A percentile compares a stretch with the other conserved stretches of the same genome.
Evolutionary conservation across 2,797 vertebrate genomes (phyloP).

Genomic region (Spondyliosoma cantharus): DNA sequence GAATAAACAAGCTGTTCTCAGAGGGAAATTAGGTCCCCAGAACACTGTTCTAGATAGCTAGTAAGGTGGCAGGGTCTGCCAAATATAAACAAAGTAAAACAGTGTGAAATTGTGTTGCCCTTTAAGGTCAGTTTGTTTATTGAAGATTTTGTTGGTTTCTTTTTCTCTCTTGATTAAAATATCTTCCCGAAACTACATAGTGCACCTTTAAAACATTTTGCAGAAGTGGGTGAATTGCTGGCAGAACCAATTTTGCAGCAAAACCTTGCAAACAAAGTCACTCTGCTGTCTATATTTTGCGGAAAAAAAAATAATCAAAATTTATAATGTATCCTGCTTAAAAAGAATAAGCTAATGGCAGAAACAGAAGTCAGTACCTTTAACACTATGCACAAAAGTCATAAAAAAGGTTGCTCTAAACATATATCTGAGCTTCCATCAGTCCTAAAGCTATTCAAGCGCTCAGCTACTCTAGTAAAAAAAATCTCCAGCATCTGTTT

Average conservation of each 20-base stretch:
- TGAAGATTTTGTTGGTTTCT: too few relatives aligned
- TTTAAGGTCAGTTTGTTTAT: too few relatives aligned
- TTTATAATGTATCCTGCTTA: not conserved
- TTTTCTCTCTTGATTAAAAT: too few relatives aligned
- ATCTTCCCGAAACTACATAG: too few relatives aligned
- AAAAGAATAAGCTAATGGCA: not conserved
- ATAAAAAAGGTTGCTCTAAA: constrained; percentile 28
- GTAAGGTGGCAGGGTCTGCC: too few relatives aligned
- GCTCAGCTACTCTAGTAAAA: constrained; percentile 62
- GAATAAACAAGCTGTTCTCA: too few relatives aligned
- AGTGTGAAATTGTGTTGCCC: too few relatives aligned
- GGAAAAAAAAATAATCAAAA: not conserved
- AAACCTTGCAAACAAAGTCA: not conserved
- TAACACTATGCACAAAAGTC: constrained; percentile 24
- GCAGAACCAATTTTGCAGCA: not conserved
- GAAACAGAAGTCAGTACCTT: not conserved
- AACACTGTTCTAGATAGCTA: too few relatives aligned
- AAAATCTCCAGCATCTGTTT: constrained; percentile 74
- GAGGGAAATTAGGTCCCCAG: too few relatives aligned
- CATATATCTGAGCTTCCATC: constrained; percentile 38
- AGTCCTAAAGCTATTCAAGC: constrained; percentile 32
- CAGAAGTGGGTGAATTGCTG: not conserved
- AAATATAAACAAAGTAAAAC: too few relatives aligned
- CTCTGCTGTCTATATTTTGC: not conserved
- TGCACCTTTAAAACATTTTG: not conserved